Conservation (phyloP, 2,113 vertebrate genomes). For the Gavia stellata region DNA sequence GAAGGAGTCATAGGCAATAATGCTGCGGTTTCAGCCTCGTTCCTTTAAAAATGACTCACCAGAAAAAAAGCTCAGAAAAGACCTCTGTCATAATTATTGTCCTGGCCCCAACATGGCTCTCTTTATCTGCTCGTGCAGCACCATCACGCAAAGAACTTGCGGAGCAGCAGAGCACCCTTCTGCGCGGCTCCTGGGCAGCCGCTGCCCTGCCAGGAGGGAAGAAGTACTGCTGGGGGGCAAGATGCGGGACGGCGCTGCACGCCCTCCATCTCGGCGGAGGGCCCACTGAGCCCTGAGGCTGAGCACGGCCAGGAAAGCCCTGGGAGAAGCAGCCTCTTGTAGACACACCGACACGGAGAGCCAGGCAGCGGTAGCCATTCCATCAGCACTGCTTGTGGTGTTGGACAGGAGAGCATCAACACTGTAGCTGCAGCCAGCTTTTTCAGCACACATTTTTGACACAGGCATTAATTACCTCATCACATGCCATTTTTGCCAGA, state of each 20-base stretch:
- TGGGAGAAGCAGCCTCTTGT: neutral
- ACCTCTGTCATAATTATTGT: neutral
- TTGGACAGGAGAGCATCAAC: neutral
- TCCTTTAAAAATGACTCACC: neutral
- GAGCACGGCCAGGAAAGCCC: neutral
- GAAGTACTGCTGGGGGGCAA: neutral
- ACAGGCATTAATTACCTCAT: neutral
- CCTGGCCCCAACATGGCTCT: neutral
- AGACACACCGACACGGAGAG: rapidly evolving
- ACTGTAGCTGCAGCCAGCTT: neutral
- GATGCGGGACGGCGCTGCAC: neutral
- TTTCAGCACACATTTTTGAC: neutral
- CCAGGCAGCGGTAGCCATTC: neutral
- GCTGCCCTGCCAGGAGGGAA: neutral
- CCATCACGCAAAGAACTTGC: neutral
- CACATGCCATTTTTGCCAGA: neutral
- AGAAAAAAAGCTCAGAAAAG: neutral
- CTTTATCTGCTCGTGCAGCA: neutral
- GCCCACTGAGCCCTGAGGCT: neutral
- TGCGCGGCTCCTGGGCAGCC: neutral
- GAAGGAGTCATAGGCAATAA: neutral
- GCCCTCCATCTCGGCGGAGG: neutral
- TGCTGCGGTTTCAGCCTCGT: neutral
- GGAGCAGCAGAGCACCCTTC: neutral
- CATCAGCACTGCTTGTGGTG: neutral